A percentile compares a stretch with the other conserved stretches of the same genome.
These are phyloP conservation scores for Penaeus vannamei DNA, from an alignment of 1,140 invertebrate species.

Conservation along the genomic window DNA sequence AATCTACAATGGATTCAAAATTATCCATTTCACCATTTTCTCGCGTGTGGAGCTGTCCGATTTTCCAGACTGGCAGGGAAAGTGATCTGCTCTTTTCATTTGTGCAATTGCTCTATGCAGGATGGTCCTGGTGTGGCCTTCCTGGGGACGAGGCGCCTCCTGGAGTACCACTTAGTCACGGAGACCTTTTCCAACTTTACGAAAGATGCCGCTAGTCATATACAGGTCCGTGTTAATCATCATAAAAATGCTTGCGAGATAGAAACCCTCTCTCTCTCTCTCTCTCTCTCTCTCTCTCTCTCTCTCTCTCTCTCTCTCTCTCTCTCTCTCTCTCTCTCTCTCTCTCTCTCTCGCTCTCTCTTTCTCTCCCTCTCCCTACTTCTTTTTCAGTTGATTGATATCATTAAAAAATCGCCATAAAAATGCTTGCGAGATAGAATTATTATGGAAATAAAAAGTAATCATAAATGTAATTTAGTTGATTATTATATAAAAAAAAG, in stretches of 20 bases:
- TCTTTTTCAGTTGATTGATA: background rate
- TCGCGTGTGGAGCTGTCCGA: background rate
- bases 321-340: too few species aligned
- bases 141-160: slow-evolving; percentile 4
- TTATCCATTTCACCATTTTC: too few species aligned
- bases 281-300: too few species aligned
- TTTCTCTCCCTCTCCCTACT: background rate
- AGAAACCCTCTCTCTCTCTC: too few species aligned
- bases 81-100: background rate
- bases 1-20: too few species aligned
- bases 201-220: background rate
- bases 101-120: background rate
- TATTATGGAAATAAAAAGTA: too few species aligned
- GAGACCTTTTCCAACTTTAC: background rate
- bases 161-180: slow-evolving; percentile 12
- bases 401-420: background rate
- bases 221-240: background rate
- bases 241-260: too few species aligned
- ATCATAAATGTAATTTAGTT: too few species aligned
- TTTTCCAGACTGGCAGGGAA: background rate
- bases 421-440: too few species aligned
- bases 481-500: too few species aligned
- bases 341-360: too few species aligned
- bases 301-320: too few species aligned
- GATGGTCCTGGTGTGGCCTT: slow-evolving; percentile 7